Evolutionary conservation across 2,113 vertebrate species (phyloP).

Genomic region (Pseudolaguvia tuberculata): DNA sequence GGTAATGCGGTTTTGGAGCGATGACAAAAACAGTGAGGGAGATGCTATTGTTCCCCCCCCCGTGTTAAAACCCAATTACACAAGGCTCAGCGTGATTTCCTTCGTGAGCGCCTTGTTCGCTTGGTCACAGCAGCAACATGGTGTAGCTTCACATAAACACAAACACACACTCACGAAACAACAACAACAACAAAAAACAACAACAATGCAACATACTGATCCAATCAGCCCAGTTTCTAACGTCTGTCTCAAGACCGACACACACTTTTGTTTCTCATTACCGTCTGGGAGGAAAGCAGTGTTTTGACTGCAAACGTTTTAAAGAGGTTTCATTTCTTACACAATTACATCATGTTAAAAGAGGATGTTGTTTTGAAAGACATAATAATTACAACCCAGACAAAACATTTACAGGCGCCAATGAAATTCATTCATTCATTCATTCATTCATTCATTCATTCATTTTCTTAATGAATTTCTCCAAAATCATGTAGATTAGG

Average conservation of each 20-base stretch:
- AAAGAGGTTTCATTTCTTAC: slow-evolving; percentile 19
- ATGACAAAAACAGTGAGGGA: slow-evolving; percentile 68
- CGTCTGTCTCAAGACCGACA: slow-evolving; percentile 13
- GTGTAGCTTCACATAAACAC: neutral
- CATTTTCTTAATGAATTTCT: too few relatives aligned
- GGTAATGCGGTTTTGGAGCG: slow-evolving; percentile 68
- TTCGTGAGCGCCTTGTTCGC: slow-evolving; percentile 32
- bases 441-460: too few relatives aligned
- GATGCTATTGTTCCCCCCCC: slow-evolving; percentile 66
- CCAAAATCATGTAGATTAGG: too few relatives aligned
- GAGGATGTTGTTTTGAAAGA: slow-evolving; percentile 5
- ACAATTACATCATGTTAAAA: slow-evolving; percentile 18
- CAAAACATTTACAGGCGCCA: neutral
- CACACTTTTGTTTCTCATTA: slow-evolving; percentile 32
- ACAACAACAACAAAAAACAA: neutral
- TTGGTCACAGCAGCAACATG: slow-evolving; percentile 32
- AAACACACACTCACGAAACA: neutral
- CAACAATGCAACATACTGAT: slow-evolving; percentile 26
- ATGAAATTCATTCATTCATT: too few relatives aligned
- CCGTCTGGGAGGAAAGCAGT: slow-evolving; percentile 21
- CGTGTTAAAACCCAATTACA: slow-evolving; percentile 70
- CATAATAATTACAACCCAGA: neutral
- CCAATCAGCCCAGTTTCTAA: slow-evolving; percentile 32
- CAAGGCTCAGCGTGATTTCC: slow-evolving; percentile 59
- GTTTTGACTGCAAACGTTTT: slow-evolving; percentile 21